Evolutionary conservation across 2,888 invertebrate genomes (phyloP), one percentile per base, ranked within the genome.

Genomic region (Amblyteles armatorius): DNA sequence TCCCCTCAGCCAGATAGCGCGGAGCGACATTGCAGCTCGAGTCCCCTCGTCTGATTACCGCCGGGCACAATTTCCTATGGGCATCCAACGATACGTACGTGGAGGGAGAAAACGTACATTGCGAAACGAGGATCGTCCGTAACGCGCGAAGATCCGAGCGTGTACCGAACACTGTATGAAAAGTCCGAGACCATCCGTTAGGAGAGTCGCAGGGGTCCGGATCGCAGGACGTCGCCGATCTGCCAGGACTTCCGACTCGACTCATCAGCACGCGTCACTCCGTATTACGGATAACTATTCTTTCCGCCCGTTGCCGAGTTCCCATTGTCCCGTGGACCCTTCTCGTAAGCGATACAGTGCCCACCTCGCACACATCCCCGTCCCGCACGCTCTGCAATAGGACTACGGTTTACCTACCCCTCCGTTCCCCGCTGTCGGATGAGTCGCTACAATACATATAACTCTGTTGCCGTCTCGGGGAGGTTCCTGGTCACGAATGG

Each of bases 261-360:
- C 91, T 92, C 91, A 92, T 92, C 92, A 91, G 89, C 91, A 92
- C 92, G 92, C 92, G 92, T 92, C 92, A 88, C 90, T 91, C 91
- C 90, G 88, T 91, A 92, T 92, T 92, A 92, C 90, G 90, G 88
- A 91, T 92, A 93, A 92, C 92, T 91, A 90, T 91, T 90, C 93
- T 92, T 92, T 93, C 92, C 92, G 91, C 90, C 92, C 90, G 89
- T 91, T 89, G 88, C 88, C 72, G 87, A 89, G 87, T 86, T 89
- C 86, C 91, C 85, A 92, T 91, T 91, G 92, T 90, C 87, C 68
- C 71, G 63, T 80, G 88, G 87, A 88, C 87, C 90, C 88, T 87
- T 90, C 86, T 76, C 87, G 92, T 91, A 92, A 93, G 91, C 90
- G 93, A 93, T 92, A 92, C 90, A 91, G 90, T 85, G 52, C 65